These are phyloP conservation scores for Metacarcinus magister DNA, from an alignment of 2,888 invertebrate species.

Conservation along the genomic window DNA sequence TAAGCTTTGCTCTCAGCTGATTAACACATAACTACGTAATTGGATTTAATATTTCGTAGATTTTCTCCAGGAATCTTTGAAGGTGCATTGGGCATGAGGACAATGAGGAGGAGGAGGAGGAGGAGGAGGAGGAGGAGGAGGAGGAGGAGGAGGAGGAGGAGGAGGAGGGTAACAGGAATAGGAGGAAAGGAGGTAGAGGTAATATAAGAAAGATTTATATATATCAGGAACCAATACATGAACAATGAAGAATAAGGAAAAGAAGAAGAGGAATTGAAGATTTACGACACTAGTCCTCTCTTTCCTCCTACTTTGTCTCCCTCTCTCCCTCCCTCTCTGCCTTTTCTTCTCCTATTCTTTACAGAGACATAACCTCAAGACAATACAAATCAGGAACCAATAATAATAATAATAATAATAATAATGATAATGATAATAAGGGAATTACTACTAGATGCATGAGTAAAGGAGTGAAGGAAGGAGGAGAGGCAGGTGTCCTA, in stretches of 20 bases:
- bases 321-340: background rate
- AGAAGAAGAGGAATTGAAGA: background rate
- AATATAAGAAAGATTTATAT: background rate
- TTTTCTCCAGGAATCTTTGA: no score
- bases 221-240: background rate
- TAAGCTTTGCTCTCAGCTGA: background rate
- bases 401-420: slow-evolving; percentile 1
- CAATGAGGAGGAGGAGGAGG: no score
- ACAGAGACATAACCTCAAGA: no score
- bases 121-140: no score
- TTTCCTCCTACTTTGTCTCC: background rate
- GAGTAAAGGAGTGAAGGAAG: background rate
- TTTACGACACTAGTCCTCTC: background rate
- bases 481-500: background rate
- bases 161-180: no score
- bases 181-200: no score
- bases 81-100: no score
- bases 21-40: background rate
- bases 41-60: slow-evolving; percentile 26
- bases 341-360: no score
- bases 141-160: no score
- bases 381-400: background rate
- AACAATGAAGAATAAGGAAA: background rate
- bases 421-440: background rate
- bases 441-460: background rate